Percentiles rank a stretch among this genome's conserved stretches.
Conservation (phyloP, 2,113 vertebrate species). For the Anser brachyrhynchus region DNA sequence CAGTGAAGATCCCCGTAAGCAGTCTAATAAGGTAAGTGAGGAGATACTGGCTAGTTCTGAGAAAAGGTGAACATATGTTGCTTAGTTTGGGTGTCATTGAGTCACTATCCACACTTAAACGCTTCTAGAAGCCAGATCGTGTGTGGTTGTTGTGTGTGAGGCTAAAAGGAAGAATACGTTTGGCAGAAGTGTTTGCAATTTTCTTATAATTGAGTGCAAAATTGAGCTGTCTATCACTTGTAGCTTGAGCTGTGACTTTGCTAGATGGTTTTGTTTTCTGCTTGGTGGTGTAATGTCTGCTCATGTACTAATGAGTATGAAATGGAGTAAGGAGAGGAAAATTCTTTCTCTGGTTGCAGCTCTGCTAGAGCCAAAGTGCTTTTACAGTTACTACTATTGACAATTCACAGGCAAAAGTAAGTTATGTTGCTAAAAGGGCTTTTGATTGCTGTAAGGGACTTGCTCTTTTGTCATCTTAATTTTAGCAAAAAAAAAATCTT, state of each 20-base stretch:
- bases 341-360: neutral
- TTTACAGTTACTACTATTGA: neutral
- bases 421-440: neutral
- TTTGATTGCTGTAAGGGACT: neutral
- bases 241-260: neutral
- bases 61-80: neutral
- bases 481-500: neutral
- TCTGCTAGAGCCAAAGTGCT: neutral
- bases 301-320: neutral
- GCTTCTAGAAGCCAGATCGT: neutral
- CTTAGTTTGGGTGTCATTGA: neutral
- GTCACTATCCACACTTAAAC: neutral
- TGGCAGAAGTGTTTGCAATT: neutral
- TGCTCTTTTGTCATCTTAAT: neutral
- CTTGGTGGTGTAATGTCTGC: neutral
- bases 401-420: neutral
- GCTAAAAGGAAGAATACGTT: neutral
- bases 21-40: conserved; percentile 83
- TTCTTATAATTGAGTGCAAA: neutral
- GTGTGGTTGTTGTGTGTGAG: neutral
- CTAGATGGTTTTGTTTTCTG: neutral
- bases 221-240: neutral
- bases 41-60: neutral
- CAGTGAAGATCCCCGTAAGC: conserved; percentile 95
- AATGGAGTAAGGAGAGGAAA: neutral